Conservation (phyloP, 2,797 vertebrate genomes). For the Mus caroli region DNA sequence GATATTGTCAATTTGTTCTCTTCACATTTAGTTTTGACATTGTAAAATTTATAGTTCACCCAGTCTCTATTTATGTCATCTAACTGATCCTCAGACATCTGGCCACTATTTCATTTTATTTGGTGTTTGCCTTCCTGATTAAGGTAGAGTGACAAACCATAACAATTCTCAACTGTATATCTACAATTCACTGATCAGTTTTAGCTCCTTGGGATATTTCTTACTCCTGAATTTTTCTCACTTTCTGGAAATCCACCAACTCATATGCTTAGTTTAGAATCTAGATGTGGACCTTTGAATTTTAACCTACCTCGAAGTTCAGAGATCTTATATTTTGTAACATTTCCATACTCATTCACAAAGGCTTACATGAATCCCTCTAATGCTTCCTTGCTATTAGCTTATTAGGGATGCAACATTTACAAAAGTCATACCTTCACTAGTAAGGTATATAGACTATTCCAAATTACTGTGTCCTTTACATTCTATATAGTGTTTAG, state of each 20-base stretch:
- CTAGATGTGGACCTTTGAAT: not conserved
- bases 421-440: not conserved
- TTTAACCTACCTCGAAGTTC: not conserved
- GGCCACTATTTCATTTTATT: not conserved
- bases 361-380: not conserved
- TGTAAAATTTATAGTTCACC: not conserved
- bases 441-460: not conserved
- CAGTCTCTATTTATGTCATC: not conserved
- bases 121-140: constrained; percentile 29
- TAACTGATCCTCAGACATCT: not conserved
- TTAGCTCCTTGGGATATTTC: not conserved
- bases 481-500: not conserved
- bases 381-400: not conserved
- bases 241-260: not conserved
- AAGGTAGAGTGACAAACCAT: not conserved
- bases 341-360: not conserved
- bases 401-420: not conserved
- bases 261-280: not conserved
- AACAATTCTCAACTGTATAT: not conserved
- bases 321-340: constrained; percentile 36
- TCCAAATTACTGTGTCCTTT: constrained; percentile 18
- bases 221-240: not conserved
- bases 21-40: not conserved
- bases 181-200: constrained; percentile 41
- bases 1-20: not conserved